phyloP scores from a whole-genome alignment of 2,888 invertebrate genomes.

The Candidula unifasciata region DNA sequence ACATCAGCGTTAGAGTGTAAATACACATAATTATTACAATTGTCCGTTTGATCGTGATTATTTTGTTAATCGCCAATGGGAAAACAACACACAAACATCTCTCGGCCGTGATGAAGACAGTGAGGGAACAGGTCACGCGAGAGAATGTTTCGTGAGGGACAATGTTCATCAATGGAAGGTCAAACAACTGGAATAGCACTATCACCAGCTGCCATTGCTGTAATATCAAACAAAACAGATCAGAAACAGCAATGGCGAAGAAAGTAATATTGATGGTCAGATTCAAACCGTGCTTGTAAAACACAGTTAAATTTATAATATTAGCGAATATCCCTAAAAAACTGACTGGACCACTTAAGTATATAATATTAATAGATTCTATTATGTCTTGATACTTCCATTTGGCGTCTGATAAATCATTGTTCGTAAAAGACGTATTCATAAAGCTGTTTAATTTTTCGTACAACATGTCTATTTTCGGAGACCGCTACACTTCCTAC shows the following conservation, averaged over 20 bases:
- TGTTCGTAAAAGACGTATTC: too few species aligned
- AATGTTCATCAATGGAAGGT: background rate
- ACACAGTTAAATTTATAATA: conserved; percentile 23
- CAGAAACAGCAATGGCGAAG: conserved; percentile 8
- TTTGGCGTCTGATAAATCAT: background rate
- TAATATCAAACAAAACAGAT: conserved; percentile 9
- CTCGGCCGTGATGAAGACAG: conserved; percentile 17
- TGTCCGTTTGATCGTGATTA: conserved; percentile 15
- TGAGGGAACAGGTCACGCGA: background rate
- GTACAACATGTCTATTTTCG: too few species aligned
- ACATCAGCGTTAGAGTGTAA: background rate
- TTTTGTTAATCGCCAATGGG: background rate
- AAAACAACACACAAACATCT: conserved; percentile 23
- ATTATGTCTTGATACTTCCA: background rate
- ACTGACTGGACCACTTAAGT: background rate
- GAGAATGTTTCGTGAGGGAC: conserved; percentile 18
- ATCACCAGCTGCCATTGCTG: conserved; percentile 11
- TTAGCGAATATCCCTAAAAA: conserved; percentile 6
- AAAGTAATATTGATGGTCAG: conserved; percentile 27
- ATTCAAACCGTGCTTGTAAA: conserved; percentile 9
- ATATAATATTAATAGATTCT: background rate
- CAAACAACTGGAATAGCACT: background rate
- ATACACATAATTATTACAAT: background rate
- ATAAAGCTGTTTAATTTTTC: too few species aligned
- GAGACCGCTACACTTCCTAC: too few species aligned